phyloP scores from a whole-genome alignment of 2,888 invertebrate genomes.

The Apamea sordens region DNA sequence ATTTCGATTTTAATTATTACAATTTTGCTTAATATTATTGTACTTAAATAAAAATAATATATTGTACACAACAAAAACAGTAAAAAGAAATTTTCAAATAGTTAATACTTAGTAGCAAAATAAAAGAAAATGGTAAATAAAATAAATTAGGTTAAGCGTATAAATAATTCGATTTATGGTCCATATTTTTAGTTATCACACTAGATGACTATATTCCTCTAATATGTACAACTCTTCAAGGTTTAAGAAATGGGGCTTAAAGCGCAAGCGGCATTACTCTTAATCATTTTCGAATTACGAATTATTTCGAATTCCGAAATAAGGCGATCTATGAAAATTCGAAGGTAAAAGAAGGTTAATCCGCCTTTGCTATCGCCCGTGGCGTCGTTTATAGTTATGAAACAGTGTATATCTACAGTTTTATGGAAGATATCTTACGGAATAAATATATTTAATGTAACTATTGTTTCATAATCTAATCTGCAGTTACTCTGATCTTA shows the following conservation, averaged over 20 bases:
- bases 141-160: conserved; percentile 43
- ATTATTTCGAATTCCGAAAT: conserved; percentile 5
- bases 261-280: conserved; percentile 3
- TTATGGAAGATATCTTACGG: conserved; percentile 1
- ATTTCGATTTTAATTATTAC: conserved; percentile 28
- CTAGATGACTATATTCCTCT: conserved; percentile 65
- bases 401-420: conserved; percentile 7
- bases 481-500: conserved; percentile 1
- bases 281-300: conserved; percentile 13
- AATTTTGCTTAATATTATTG: conserved; percentile 13
- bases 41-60: conserved; percentile 22
- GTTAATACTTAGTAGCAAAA: conserved; percentile 55
- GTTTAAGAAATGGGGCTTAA: conserved; percentile 30
- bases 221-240: conserved; percentile 30
- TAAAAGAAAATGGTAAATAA: conserved; percentile 32
- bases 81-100: conserved; percentile 34
- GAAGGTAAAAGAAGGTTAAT: not conserved
- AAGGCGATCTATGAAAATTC: not conserved
- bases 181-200: conserved; percentile 67
- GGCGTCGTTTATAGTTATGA: not conserved
- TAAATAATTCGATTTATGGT: conserved; percentile 69
- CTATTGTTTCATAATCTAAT: conserved; percentile 1
- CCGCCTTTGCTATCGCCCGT: not conserved
- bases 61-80: conserved; percentile 16
- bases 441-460: not conserved